Conservation (phyloP, 1,140 invertebrate genomes). For the Sitophilus oryzae region DNA sequence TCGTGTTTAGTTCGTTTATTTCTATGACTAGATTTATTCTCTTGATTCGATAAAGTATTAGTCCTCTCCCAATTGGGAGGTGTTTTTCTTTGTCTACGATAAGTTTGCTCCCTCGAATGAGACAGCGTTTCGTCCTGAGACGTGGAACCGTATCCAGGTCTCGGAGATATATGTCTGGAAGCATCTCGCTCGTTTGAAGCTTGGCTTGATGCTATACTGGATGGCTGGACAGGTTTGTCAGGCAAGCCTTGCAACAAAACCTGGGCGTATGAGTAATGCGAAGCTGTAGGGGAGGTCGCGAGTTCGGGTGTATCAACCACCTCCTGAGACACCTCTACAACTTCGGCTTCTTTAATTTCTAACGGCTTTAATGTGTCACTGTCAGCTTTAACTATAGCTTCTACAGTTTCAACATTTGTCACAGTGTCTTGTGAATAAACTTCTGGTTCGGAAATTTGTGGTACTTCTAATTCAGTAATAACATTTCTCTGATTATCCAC, state of each 20-base stretch:
- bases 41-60: conserved; percentile 29
- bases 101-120: conserved; percentile 24
- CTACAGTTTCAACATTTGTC: too few relatives aligned
- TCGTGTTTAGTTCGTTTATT: conserved; percentile 32
- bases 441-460: not conserved
- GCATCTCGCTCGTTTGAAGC: conserved; percentile 28
- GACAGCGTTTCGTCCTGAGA: conserved; percentile 34
- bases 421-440: not conserved
- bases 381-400: not conserved
- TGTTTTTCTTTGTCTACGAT: conserved; percentile 24
- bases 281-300: not conserved
- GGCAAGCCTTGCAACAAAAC: conserved; percentile 62
- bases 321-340: not conserved
- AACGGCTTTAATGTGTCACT: too few relatives aligned
- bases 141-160: conserved; percentile 33
- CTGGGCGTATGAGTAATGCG: conserved; percentile 59
- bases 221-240: conserved; percentile 51
- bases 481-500: not conserved
- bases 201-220: conserved; percentile 44
- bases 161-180: conserved; percentile 37
- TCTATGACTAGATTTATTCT: conserved; percentile 31
- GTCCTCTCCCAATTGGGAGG: conserved; percentile 29
- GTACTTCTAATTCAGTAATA: not conserved
- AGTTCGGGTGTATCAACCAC: not conserved
- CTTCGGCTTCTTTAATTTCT: not conserved